Conservation (phyloP, 2,888 invertebrate species). For the Micropterix aruncella region DNA sequence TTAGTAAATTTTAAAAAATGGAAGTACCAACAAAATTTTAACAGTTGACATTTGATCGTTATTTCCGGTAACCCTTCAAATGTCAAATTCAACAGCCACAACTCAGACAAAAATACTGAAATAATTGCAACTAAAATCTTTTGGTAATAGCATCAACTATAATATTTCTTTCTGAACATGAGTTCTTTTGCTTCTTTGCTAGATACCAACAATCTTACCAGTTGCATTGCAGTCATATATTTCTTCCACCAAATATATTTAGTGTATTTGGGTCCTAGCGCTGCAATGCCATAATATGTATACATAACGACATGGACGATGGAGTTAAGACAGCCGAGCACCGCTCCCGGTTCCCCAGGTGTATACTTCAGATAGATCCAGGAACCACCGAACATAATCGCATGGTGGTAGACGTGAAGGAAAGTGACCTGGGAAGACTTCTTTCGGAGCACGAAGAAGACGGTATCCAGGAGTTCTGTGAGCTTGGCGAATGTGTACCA, state of each 20-base stretch:
- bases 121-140: too few species aligned
- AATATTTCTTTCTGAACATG: too few species aligned
- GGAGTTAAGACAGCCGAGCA: conserved; percentile 59
- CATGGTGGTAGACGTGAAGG: conserved; percentile 83
- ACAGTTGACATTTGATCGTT: too few species aligned
- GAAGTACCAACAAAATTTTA: too few species aligned
- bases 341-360: conserved; percentile 57
- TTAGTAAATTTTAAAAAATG: too few species aligned
- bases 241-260: conserved; percentile 78
- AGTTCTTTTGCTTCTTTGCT: too few species aligned
- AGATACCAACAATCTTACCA: conserved; percentile 48
- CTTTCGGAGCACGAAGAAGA: conserved; percentile 82
- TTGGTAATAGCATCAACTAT: too few species aligned
- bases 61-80: too few species aligned
- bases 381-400: conserved; percentile 55
- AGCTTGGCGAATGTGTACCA: conserved; percentile 64
- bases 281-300: conserved; percentile 62
- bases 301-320: conserved; percentile 75
- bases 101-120: too few species aligned
- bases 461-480: conserved; percentile 62
- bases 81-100: too few species aligned
- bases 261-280: conserved; percentile 56
- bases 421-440: conserved; percentile 65
- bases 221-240: conserved; percentile 66
- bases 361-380: conserved; percentile 64